Percentiles rank a stretch among this genome's conserved stretches.
These are phyloP conservation scores for Andrena camellia DNA, from an alignment of 2,888 invertebrate species.

Conservation along the genomic window DNA sequence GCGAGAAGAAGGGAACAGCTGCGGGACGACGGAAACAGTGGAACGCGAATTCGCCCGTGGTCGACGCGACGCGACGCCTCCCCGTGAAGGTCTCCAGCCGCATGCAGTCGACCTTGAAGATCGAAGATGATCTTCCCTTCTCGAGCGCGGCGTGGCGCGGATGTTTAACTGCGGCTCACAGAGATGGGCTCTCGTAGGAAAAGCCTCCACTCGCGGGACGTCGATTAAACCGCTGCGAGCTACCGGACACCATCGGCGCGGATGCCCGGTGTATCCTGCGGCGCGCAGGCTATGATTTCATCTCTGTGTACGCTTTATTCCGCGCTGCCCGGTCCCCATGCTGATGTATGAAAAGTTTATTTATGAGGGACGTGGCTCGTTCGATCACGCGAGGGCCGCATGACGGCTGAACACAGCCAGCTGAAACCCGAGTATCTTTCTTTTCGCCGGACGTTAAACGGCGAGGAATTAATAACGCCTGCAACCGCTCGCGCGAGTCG, in stretches of 20 bases:
- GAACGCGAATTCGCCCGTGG: constrained; percentile 67
- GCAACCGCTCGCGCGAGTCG: constrained; percentile 2
- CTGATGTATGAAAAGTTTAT: constrained; percentile 74
- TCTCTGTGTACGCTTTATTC: constrained; percentile 68
- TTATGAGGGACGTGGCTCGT: constrained; percentile 68
- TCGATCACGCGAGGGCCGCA: constrained; percentile 68
- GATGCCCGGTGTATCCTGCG: constrained; percentile 66
- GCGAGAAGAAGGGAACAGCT: constrained; percentile 59
- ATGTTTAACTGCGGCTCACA: constrained; percentile 58
- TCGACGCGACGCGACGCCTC: constrained; percentile 60
- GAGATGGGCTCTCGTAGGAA: constrained; percentile 49
- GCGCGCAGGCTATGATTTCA: constrained; percentile 71
- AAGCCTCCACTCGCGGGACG: constrained; percentile 66
- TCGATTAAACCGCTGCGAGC: constrained; percentile 74
- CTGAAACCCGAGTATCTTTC: constrained; percentile 66
- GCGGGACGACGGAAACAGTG: constrained; percentile 69
- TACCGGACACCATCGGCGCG: constrained; percentile 70
- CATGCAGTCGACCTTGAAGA: constrained; percentile 72
- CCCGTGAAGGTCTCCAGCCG: constrained; percentile 67
- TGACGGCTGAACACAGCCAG: constrained; percentile 59
- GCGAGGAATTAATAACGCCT: constrained; percentile 66
- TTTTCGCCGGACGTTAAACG: constrained; percentile 63
- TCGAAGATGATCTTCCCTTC: constrained; percentile 71
- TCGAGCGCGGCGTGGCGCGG: constrained; percentile 36
- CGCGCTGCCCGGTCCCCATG: constrained; percentile 41